Evolutionary conservation across 1,140 invertebrate genomes (phyloP), one percentile per base, ranked within the genome.

Genomic region (Temnothorax curvispinosus): DNA sequence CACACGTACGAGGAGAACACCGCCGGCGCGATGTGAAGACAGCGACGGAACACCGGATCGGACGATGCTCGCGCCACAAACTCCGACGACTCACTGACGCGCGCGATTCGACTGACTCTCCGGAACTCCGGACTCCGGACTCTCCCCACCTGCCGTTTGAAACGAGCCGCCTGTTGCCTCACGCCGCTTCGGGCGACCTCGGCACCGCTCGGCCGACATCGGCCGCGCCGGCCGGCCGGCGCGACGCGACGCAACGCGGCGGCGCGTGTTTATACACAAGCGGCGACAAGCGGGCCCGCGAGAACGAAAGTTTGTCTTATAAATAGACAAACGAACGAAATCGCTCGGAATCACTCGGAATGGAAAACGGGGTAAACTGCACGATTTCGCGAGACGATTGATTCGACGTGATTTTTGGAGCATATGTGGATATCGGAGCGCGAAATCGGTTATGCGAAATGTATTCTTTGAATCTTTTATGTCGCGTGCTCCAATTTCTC

Each of bases 101-200:
- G 75, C 54, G 58, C 74, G 41, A 15, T 9, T 35, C 77, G 32
- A 58, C n/a, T 41, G 21, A 21, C 21, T 21, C 21, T 21, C 21
- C 21, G 21, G 21, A 21, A 21, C 21, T 21, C 21, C 21, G 0
- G 80, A 21, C 21, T 21, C 21, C 21, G 0, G 80, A 85, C 62
- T 85, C 65, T 62, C 71, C 72, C 65, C 85, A 56, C 71, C 52
- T 38, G n/a, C 38, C 21, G 82, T 90, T 91, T 87, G 77, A 90
- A 94, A 93, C 88, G 91, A 91, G 91, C 93, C 91, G 93, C 93
- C 93, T 94, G 93, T 94, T 94, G 93, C 93, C 92, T 93, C 91
- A 92, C 69, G 38, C 21, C 4, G 18, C 21, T 35, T 91, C 93
- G 93, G 65, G 2, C n/a, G 1, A 1, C 0, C 4, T 88, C 93